Percentiles rank a stretch among this genome's conserved stretches.
phyloP scores from a whole-genome alignment of 2,113 vertebrate species.

The Sprattus sprattus region DNA sequence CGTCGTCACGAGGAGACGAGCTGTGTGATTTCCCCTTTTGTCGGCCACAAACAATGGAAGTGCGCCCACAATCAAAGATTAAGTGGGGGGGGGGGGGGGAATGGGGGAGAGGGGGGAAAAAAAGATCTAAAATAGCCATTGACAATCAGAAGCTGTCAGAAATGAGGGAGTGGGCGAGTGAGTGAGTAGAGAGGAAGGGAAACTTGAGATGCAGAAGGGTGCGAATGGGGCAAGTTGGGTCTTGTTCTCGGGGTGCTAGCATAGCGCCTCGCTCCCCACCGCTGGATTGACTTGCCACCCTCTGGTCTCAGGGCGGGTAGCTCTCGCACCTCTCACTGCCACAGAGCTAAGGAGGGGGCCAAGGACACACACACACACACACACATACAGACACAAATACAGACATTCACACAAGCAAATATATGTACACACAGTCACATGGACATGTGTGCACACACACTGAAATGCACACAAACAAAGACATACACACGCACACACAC shows the following conservation, averaged over 20 bases:
- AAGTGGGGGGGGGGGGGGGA: constrained; percentile 61
- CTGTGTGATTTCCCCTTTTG: constrained; percentile 68
- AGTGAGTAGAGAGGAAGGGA: neutral
- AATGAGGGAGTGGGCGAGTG: neutral
- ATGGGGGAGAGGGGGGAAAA: constrained; percentile 64
- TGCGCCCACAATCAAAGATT: constrained; percentile 70
- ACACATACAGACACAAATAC: neutral
- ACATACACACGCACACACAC: neutral
- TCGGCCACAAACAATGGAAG: constrained; percentile 64
- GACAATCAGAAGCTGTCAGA: constrained; percentile 61
- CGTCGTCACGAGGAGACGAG: constrained; percentile 54
- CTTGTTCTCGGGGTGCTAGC: neutral
- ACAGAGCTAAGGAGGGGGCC: constrained; percentile 40
- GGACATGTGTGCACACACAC: neutral
- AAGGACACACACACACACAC: neutral
- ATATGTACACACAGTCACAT: too few species aligned
- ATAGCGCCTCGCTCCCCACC: neutral
- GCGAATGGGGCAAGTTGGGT: neutral
- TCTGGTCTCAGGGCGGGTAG: constrained; percentile 34
- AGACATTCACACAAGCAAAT: neutral
- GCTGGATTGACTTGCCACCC: neutral
- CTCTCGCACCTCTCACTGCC: constrained; percentile 36
- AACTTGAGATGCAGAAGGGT: neutral
- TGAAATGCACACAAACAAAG: too few species aligned
- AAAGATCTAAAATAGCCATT: constrained; percentile 68